These are phyloP conservation scores for Erythrolamprus reginae DNA, from an alignment of 2,113 vertebrate species.

Conservation along the genomic window DNA sequence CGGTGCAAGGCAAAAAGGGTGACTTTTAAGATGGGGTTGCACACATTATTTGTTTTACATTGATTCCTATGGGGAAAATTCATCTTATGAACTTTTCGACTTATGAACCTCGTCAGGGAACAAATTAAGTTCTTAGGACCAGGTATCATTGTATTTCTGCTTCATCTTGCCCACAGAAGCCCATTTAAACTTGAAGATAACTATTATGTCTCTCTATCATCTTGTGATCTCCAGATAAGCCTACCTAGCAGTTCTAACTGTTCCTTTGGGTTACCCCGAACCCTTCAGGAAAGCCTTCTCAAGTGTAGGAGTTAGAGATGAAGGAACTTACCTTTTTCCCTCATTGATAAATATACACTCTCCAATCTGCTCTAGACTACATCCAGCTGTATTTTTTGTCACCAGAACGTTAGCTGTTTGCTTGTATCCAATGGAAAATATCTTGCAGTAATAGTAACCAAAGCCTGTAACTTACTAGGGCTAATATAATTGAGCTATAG, in stretches of 20 bases:
- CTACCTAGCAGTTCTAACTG: not conserved
- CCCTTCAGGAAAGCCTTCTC: not conserved
- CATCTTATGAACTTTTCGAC: no score
- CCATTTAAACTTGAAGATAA: not conserved
- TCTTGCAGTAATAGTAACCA: rapidly evolving
- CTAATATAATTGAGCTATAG: constrained; percentile 16
- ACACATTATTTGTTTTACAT: no score
- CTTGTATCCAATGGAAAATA: not conserved
- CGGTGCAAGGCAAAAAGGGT: no score
- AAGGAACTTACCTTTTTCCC: not conserved
- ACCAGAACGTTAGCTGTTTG: not conserved
- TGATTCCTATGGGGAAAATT: no score
- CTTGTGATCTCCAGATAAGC: not conserved
- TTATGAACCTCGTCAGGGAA: no score
- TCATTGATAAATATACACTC: not conserved
- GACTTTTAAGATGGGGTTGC: no score
- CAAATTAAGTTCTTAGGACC: no score
- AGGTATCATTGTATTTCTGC: no score
- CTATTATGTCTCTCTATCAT: not conserved
- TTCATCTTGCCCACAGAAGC: not conserved
- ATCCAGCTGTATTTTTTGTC: not conserved
- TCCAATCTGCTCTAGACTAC: not conserved
- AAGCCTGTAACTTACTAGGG: constrained; percentile 7
- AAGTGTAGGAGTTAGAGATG: not conserved
- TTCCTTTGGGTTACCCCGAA: not conserved